Evolutionary conservation across 2,797 vertebrate species (phyloP).

Genomic region (Diplodus sargus): DNA sequence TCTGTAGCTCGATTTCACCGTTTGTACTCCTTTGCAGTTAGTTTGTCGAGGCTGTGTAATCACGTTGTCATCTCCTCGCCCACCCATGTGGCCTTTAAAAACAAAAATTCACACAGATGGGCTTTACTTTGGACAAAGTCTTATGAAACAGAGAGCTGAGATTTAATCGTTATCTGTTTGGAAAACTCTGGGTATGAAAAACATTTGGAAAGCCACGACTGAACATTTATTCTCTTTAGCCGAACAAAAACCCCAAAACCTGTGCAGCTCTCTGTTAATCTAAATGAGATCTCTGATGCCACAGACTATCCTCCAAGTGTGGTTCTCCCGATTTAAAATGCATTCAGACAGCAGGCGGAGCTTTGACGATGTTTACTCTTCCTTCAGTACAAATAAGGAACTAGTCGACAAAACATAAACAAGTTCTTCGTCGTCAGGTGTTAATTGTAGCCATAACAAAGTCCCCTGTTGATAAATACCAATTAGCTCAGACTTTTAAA

Average conservation of each 20-base stretch:
- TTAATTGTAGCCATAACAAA: slow-evolving; percentile 52
- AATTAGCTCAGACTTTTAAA: slow-evolving; percentile 60
- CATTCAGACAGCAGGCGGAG: slow-evolving; percentile 52
- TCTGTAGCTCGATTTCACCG: slow-evolving; percentile 11
- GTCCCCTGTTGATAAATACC: slow-evolving; percentile 56
- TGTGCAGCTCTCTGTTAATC: slow-evolving; percentile 15
- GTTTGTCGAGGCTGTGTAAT: slow-evolving; percentile 44
- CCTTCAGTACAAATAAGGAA: slow-evolving; percentile 66
- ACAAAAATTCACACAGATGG: slow-evolving; percentile 51
- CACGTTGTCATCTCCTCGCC: slow-evolving; percentile 31
- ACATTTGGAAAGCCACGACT: slow-evolving; percentile 18
- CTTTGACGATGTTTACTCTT: slow-evolving; percentile 59
- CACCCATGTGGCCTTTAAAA: slow-evolving; percentile 42
- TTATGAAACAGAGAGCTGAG: slow-evolving; percentile 11
- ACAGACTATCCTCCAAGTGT: slow-evolving; percentile 1
- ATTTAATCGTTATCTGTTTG: slow-evolving; percentile 7
- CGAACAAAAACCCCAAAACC: slow-evolving; percentile 7
- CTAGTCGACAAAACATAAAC: slow-evolving; percentile 63
- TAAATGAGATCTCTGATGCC: slow-evolving; percentile 26
- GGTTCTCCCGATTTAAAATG: slow-evolving; percentile 13
- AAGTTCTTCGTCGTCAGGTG: slow-evolving; percentile 60
- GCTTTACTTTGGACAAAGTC: neutral
- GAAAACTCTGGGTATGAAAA: neutral
- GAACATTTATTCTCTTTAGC: neutral
- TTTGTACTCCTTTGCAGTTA: slow-evolving; percentile 2